Evolutionary conservation across 2,888 invertebrate genomes (phyloP).

Genomic region (Eretmocerus hayati): DNA sequence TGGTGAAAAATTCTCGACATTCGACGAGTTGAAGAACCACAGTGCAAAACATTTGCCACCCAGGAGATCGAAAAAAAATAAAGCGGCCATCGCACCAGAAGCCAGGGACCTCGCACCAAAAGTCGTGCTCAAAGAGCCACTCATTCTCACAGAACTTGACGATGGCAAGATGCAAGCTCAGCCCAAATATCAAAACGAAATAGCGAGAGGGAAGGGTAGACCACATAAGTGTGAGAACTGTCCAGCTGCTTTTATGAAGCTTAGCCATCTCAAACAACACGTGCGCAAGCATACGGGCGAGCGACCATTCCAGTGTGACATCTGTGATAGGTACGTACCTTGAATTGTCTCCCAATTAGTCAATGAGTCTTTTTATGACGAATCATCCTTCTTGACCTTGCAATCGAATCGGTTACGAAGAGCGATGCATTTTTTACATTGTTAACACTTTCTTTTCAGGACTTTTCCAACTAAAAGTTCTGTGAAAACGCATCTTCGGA

Average conservation of each 20-base stretch:
- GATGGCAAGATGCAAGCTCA: conserved; percentile 37
- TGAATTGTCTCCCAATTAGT: neutral
- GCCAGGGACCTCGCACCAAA: conserved; percentile 40
- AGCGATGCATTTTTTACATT: too few species aligned
- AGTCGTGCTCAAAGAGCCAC: conserved; percentile 51
- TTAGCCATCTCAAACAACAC: conserved; percentile 54
- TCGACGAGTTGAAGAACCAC: conserved; percentile 42
- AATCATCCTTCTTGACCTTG: too few species aligned
- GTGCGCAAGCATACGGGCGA: conserved; percentile 43
- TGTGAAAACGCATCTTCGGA: conserved; percentile 52
- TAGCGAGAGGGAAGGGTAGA: conserved; percentile 39
- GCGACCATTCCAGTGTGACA: conserved; percentile 43
- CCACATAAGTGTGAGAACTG: conserved; percentile 49
- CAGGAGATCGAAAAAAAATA: conserved; percentile 22
- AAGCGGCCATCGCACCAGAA: too few species aligned
- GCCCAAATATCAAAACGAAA: conserved; percentile 33
- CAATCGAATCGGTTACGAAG: too few species aligned
- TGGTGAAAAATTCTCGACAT: conserved; percentile 41
- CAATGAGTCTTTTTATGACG: too few species aligned
- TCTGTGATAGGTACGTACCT: conserved; percentile 40
- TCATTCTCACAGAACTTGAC: conserved; percentile 49
- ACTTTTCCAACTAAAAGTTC: conserved; percentile 53
- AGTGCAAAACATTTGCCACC: conserved; percentile 35
- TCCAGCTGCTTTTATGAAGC: conserved; percentile 52
- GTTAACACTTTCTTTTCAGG: conserved; percentile 26